A percentile compares a stretch with the other conserved stretches of the same genome.
Evolutionary conservation across 2,797 vertebrate genomes (phyloP).

Genomic region (Paedocypris micromegethes): DNA sequence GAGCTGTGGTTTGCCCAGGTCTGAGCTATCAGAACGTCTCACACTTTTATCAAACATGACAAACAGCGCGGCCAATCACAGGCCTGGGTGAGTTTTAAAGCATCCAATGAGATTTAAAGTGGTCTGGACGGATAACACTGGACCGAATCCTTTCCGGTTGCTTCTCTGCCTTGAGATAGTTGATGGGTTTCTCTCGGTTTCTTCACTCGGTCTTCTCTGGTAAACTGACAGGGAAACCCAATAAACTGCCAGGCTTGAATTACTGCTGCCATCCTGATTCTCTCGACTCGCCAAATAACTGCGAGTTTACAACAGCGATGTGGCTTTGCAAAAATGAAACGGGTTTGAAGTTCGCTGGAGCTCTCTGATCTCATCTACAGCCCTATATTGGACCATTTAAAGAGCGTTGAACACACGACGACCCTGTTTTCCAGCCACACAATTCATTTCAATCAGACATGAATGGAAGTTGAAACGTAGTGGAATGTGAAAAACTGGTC

Average conservation of each 20-base stretch:
- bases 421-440: not conserved
- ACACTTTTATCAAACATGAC: too few relatives aligned
- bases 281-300: constrained; percentile 20
- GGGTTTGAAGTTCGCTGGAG: constrained; percentile 5
- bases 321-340: not conserved
- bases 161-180: not conserved
- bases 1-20: too few relatives aligned
- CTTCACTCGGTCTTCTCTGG: not conserved
- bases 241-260: constrained; percentile 35
- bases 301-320: constrained; percentile 15
- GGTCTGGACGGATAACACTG: too few relatives aligned
- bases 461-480: not conserved
- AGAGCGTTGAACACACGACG: not conserved
- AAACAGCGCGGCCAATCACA: too few relatives aligned
- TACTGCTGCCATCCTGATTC: constrained; percentile 17
- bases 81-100: too few relatives aligned
- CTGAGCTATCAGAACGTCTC: too few relatives aligned
- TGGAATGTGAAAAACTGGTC: too few relatives aligned
- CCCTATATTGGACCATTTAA: constrained; percentile 19
- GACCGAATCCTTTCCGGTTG: not conserved
- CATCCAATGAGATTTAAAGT: too few relatives aligned
- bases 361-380: constrained; percentile 13
- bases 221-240: constrained; percentile 31
- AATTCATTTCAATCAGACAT: not conserved
- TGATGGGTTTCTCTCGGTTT: not conserved